phyloP scores from a whole-genome alignment of 2,888 invertebrate genomes.

The Acleris holmiana region DNA sequence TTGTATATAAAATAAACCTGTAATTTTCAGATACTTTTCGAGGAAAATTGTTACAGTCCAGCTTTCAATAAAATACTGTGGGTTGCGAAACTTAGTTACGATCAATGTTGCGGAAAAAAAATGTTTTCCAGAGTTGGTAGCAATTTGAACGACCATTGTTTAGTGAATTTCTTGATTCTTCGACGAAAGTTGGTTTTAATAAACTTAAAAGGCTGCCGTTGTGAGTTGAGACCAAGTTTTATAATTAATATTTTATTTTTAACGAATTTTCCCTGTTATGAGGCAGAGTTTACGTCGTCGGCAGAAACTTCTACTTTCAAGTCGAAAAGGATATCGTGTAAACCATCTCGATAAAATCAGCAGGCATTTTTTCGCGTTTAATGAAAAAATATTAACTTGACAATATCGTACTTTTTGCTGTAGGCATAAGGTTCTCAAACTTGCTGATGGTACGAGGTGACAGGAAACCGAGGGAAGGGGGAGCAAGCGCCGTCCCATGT shows the following conservation, averaged over 20 bases:
- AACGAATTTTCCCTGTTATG: too few relatives aligned
- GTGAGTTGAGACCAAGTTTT: background rate
- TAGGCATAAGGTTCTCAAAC: conserved; percentile 8
- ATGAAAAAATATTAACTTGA: conserved; percentile 16
- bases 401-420: background rate
- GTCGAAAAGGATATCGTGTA: conserved; percentile 13
- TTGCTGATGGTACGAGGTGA: conserved; percentile 37
- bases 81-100: conserved; percentile 48
- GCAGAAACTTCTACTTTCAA: too few relatives aligned
- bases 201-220: conserved; percentile 44
- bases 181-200: conserved; percentile 63
- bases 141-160: conserved; percentile 65
- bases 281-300: too few relatives aligned
- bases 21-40: conserved; percentile 18
- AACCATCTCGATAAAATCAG: conserved; percentile 14
- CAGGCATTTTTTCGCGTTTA: conserved; percentile 5
- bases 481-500: conserved; percentile 35
- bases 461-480: conserved; percentile 40
- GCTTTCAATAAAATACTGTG: conserved; percentile 54
- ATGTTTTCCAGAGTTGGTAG: conserved; percentile 53
- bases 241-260: too few relatives aligned
- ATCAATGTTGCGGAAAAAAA: conserved; percentile 54
- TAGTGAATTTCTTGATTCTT: conserved; percentile 70
- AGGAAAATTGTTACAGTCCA: conserved; percentile 11
- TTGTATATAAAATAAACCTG: conserved; percentile 22